Evolutionary conservation across 1,140 invertebrate genomes (phyloP).

Genomic region (Potamilus streckersoni): DNA sequence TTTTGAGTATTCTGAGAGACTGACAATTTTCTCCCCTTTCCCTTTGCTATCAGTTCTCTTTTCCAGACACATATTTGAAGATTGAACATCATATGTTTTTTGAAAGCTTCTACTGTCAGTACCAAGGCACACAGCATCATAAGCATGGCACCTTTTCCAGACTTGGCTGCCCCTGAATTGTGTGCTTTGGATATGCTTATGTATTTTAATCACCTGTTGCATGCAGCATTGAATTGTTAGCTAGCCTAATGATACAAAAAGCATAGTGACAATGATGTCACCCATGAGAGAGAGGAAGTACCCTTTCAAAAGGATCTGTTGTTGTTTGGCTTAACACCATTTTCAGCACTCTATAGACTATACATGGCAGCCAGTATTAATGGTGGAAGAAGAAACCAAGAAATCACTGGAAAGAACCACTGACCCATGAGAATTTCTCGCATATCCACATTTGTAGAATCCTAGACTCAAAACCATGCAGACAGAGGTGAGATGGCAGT

Average conservation of each 20-base stretch:
- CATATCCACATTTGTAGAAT: too few relatives aligned
- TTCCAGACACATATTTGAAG: neutral
- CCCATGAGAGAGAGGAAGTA: neutral
- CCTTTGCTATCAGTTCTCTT: too few relatives aligned
- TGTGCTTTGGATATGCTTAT: neutral
- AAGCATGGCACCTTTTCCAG: neutral
- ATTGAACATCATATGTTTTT: constrained; percentile 3
- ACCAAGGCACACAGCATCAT: neutral
- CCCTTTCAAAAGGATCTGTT: neutral
- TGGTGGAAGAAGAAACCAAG: too few relatives aligned
- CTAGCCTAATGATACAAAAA: neutral
- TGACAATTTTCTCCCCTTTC: too few relatives aligned
- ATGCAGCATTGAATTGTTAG: neutral
- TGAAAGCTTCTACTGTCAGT: neutral
- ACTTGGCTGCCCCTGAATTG: neutral
- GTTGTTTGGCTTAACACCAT: too few relatives aligned
- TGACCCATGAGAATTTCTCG: too few relatives aligned
- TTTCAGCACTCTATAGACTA: too few relatives aligned
- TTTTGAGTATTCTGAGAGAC: too few relatives aligned
- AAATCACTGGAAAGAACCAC: too few relatives aligned
- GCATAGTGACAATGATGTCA: neutral
- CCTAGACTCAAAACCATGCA: too few relatives aligned
- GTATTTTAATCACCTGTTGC: neutral
- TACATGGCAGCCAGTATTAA: too few relatives aligned
- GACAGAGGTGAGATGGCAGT: too few relatives aligned